A percentile compares a stretch with the other conserved stretches of the same genome.
Evolutionary conservation across 2,113 vertebrate genomes (phyloP).

Genomic region (Eira barbara): DNA sequence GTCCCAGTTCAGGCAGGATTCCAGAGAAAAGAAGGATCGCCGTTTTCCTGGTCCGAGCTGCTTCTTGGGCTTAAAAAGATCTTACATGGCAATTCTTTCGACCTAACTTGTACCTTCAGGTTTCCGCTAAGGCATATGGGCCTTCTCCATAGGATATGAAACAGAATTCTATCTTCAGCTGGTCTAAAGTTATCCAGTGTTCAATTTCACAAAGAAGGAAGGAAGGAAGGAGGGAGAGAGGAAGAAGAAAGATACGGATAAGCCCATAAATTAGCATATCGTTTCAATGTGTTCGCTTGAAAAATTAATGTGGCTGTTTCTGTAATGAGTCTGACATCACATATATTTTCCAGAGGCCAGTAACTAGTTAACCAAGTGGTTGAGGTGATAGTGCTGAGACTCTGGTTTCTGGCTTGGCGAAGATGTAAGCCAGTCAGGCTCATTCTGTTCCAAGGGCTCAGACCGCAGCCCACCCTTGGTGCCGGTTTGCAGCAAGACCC

Average conservation of each 20-base stretch:
- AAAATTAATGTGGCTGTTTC: neutral
- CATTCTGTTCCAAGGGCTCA: neutral
- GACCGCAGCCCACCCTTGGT: neutral
- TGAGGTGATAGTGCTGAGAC: neutral
- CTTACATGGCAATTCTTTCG: neutral
- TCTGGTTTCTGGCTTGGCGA: neutral
- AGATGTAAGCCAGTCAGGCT: too few relatives aligned
- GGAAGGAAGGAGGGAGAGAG: too few relatives aligned
- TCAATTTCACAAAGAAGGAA: neutral
- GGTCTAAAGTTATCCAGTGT: neutral
- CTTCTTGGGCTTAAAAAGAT: neutral
- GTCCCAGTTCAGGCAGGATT: neutral
- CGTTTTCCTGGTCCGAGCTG: neutral
- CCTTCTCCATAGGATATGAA: neutral
- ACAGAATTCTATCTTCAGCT: neutral
- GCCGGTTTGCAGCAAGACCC: neutral
- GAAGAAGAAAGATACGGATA: neutral
- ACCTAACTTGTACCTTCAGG: neutral
- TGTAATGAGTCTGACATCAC: neutral
- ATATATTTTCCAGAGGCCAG: rapidly evolving
- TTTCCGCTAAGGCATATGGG: neutral
- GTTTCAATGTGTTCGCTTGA: neutral
- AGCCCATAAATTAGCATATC: neutral
- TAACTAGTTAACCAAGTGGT: neutral
- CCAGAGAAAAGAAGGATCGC: neutral